Base-by-base conservation (phyloP, 2,797 vertebrate species). In the Sparidentex hasta region DNA sequence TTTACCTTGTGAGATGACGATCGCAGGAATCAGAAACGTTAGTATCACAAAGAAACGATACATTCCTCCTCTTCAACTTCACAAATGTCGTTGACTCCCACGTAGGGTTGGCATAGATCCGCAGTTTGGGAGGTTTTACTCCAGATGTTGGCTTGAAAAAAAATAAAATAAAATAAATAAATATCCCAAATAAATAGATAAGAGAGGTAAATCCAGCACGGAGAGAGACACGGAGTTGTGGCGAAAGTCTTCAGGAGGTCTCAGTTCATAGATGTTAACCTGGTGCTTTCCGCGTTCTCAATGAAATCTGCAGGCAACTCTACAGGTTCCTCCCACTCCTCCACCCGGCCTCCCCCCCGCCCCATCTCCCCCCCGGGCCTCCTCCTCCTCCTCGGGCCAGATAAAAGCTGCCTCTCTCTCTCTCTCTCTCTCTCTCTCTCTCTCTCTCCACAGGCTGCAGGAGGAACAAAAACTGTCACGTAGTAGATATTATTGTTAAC, bases 11-110 rank as follows among this genome's bases (percentile, higher is more conserved):
- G 94, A 86, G 88, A 83, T 71, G 93, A 91, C 92, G 91, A 95
- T 82, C 55, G 89, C 88, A 81, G 92, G 88, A 81, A 95, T 93
- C 91, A 96, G 88, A 89, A 95, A 92, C 89, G 88, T 90, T 79
- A 95, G 92, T 91, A 93, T 95, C 92, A 93, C 91, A 88, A 95
- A 94, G 90, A 96, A 95, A 95, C 94, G 95, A 95, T 93, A 93
- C 95, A 96, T 96, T 95, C 95, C 95, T 96, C 93, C 93, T 95
- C 87, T 93, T 95, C 95, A 92, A 71, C 93, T 94, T 95, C 89
- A 95, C 91, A 93, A 75, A 91, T 81, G 88, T 69, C 81, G 79
- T 86, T 80, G 90, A 95, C 74, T 93, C 92, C 92, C 92, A 65
- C 92, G 82, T 87, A 82, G 89, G 92, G 90, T 92, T 92, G 46